Base-by-base conservation (phyloP, 2,113 vertebrate species). In the Burhinus oedicnemus region DNA sequence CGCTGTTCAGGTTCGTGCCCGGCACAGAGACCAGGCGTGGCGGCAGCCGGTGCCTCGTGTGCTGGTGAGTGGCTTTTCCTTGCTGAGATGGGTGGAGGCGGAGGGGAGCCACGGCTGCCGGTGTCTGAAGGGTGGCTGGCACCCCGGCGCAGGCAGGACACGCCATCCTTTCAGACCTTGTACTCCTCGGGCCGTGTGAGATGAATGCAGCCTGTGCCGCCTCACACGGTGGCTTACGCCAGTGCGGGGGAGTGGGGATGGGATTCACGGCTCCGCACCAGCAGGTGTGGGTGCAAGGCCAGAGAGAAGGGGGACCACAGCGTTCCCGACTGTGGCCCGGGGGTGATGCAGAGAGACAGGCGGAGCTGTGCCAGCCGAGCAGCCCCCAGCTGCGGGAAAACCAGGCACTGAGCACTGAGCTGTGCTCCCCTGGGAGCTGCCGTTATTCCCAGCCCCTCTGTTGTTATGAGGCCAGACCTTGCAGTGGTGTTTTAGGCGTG, bases 51-150 rank as follows among this genome's bases (percentile, higher is more conserved):
- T 42, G 51, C 15, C 30, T 42, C 4, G 0, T 19, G 30, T 20
- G 29, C 45, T 25, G 11, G 15, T 19, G 4, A 19, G 62, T 47
- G 17, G 57, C 21, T 77, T 55, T 12, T 42, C 13, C 32, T 16
- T 4, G 1, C 9, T 0, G 1, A 13, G 7, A 34, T 0, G 5
- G 45, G 15, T 2, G 22, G 45, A 55, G 19, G 8, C 1, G 5
- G 8, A 45, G 36, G 3, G 1, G n/a, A 87, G 29, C 15, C 36
- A 29, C 27, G 3, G 0, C 12, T 52, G 22, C 8, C 42, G 1
- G 17, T 20, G 32, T 32, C 27, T 12, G 36, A 61, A n/a, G 54
- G 17, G 18, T 15, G 40, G 6, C 54, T 52, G 52, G 47, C 12
- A 45, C 34, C 7, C 30, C 2, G 5, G 8, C 40, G 27, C 11